Percentiles rank a stretch among this genome's conserved stretches.
Evolutionary conservation across 2,888 invertebrate species (phyloP).

Genomic region (Halictus ligatus): DNA sequence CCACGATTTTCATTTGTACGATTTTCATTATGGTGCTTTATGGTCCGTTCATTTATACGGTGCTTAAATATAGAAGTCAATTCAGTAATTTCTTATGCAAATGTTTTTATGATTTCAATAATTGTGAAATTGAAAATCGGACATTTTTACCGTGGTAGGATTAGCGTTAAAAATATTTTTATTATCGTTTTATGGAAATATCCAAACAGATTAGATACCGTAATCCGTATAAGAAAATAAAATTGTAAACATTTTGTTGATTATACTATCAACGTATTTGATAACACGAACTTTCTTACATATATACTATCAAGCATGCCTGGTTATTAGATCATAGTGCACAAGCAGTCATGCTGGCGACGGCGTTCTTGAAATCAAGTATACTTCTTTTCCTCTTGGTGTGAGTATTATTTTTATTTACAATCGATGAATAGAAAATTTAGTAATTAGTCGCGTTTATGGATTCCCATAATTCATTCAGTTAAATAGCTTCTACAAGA

Average conservation of each 20-base stretch:
- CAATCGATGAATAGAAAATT: neutral
- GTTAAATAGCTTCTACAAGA: neutral
- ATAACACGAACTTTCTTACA: neutral
- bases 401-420: constrained; percentile 20
- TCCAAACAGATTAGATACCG: neutral
- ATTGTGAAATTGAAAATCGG: no score
- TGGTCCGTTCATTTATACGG: no score
- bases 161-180: no score
- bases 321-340: neutral
- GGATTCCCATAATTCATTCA: no score
- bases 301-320: constrained; percentile 5
- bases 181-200: neutral
- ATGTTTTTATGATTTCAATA: no score
- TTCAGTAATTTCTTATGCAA: no score
- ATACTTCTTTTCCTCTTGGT: constrained; percentile 9
- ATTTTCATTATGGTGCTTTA: no score
- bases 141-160: no score
- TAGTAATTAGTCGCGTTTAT: neutral
- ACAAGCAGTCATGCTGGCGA: constrained; percentile 7
- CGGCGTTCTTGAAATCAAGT: neutral
- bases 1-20: no score
- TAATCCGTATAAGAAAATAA: neutral
- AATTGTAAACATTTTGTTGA: neutral
- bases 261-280: neutral
- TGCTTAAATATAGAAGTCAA: no score